phyloP scores from a whole-genome alignment of 1,140 invertebrate genomes.

The Calliphora vicina region DNA sequence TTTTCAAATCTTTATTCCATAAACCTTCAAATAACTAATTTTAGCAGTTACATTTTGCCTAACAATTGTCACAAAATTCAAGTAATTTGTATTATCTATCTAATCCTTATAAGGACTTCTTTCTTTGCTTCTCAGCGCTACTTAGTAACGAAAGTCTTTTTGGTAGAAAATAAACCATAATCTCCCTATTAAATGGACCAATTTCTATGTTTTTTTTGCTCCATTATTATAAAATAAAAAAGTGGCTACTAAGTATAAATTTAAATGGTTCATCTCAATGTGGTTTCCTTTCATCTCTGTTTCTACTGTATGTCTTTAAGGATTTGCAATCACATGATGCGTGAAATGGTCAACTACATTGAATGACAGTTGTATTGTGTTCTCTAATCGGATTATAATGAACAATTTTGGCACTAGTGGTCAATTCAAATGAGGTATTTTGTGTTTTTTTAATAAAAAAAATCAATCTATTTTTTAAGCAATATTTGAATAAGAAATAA shows the following conservation, averaged over 20 bases:
- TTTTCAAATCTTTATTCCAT: no score
- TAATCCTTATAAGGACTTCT: no score
- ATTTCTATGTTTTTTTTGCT: neutral
- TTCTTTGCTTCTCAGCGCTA: no score
- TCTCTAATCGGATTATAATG: conserved; percentile 54
- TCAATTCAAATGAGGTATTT: conserved; percentile 55
- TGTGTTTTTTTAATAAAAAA: neutral
- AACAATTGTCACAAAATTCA: no score
- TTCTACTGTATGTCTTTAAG: neutral
- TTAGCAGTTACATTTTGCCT: no score
- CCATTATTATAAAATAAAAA: neutral
- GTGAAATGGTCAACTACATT: conserved; percentile 45
- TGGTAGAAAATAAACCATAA: neutral
- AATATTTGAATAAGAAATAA: no score
- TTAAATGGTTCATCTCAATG: neutral
- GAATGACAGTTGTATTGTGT: conserved; percentile 14
- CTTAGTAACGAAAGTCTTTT: neutral
- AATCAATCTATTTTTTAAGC: no score
- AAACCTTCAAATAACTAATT: no score
- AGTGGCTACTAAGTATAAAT: neutral
- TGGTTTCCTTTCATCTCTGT: no score
- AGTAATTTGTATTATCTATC: no score
- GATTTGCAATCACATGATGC: neutral
- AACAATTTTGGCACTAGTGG: conserved; percentile 56
- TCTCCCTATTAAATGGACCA: neutral